Base-by-base conservation (phyloP, 2,888 invertebrate species). In the Diabrotica balteata region DNA sequence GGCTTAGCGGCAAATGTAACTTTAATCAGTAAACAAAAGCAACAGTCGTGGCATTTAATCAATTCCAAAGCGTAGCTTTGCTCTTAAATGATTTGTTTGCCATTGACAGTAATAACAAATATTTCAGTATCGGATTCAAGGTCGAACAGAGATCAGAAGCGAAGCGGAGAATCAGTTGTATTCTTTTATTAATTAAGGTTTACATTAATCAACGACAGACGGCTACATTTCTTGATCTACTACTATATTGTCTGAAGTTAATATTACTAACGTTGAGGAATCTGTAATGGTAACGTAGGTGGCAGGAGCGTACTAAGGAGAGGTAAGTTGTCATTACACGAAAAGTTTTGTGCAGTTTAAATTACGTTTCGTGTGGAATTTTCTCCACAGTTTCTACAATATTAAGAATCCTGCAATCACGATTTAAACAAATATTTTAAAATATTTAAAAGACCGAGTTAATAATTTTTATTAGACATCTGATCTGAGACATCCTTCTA, bases 191-290 rank as follows among this genome's bases (percentile, higher is more conserved):
- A 74, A 74, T 74, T 71, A 71, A 66, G 66, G 60, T 59, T 66
- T 68, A 69, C 69, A 69, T 70, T 67, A 68, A 68, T 69, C 69
- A 71, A 54, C 17, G 49, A 63, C 46, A 58, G 55, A 68, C 71
- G 51, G 66, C 47, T 69, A 64, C 51, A 61, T 50, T 63, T 70
- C 63, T 67, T 67, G 63, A 70, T 65, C 54, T 67, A 59, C 47
- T 59, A 53, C 57, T 53, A 59, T 64, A 60, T 68, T 64, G 63
- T 66, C 58, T 57, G 66, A 52, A 65, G 63, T 67, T 70, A 71
- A 68, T 70, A 69, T 70, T 68, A 61, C 64, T 64, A 69, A 71
- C 69, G 68, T 73, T 70, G 60, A 71, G 67, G 70, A 68, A 74
- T 72, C 75, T 74, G 74, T 71, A 73, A 73, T 70, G 71, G 60